Conservation (phyloP, 1,140 invertebrate genomes). For the Penaeus chinensis region DNA sequence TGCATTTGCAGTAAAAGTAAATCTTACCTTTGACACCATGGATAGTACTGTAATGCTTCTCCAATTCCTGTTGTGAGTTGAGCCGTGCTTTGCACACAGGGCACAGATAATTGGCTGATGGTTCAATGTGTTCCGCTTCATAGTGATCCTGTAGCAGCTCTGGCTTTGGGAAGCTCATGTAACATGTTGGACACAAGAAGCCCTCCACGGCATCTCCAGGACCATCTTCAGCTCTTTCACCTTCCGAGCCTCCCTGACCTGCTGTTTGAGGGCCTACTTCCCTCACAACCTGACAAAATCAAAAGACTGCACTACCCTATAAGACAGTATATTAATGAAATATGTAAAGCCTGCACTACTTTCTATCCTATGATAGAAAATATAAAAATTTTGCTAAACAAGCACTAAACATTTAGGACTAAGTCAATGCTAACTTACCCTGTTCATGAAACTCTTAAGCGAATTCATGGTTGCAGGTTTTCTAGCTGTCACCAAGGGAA, state of each 20-base stretch:
- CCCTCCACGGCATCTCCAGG: conserved; percentile 56
- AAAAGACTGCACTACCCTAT: background rate
- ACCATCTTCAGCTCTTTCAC: conserved; percentile 22
- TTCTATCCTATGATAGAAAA: too few species aligned
- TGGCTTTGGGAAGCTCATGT: conserved; percentile 57
- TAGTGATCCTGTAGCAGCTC: conserved; percentile 63
- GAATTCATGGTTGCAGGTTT: conserved; percentile 52
- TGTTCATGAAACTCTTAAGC: conserved; percentile 62
- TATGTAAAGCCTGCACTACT: too few species aligned
- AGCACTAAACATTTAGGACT: too few species aligned
- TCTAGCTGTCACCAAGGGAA: background rate
- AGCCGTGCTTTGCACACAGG: conserved; percentile 64
- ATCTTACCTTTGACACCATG: conserved; percentile 55
- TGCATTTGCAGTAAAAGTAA: background rate
- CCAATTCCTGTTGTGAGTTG: conserved; percentile 59
- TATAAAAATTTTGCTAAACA: too few species aligned
- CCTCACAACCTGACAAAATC: conserved; percentile 53
- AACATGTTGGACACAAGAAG: conserved; percentile 64
- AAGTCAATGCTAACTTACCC: conserved; percentile 29
- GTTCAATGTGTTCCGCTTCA: conserved; percentile 60
- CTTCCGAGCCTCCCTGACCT: conserved; percentile 23
- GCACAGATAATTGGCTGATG: conserved; percentile 62
- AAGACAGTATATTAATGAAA: too few species aligned
- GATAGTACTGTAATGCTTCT: conserved; percentile 62
- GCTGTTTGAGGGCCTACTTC: conserved; percentile 41